Percentiles rank a stretch among this genome's conserved stretches.
These are phyloP conservation scores for Phrynocephalus versicolor DNA, from an alignment of 2,113 vertebrate genomes.

Conservation along the genomic window DNA sequence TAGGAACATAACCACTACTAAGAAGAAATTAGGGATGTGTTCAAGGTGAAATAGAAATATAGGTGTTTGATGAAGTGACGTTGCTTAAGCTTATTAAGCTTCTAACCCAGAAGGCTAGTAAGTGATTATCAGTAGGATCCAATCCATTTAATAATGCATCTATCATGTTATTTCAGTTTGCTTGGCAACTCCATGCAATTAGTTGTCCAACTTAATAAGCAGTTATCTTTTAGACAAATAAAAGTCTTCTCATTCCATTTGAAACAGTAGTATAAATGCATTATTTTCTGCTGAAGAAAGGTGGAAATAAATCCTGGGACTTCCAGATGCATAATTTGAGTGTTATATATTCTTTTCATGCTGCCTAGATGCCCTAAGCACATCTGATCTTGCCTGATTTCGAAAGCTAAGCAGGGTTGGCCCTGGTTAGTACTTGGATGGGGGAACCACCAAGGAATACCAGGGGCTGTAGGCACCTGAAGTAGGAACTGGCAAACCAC, in stretches of 20 bases:
- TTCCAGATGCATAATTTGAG: slow-evolving; percentile 10
- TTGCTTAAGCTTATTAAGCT: slow-evolving; percentile 55
- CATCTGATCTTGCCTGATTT: too few relatives aligned
- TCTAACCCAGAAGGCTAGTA: slow-evolving; percentile 55
- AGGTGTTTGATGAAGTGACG: slow-evolving; percentile 42
- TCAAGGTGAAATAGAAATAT: slow-evolving; percentile 67
- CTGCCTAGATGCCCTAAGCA: too few relatives aligned
- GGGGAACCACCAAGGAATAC: too few relatives aligned
- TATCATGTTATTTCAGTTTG: slow-evolving; percentile 65
- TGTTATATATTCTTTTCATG: slow-evolving; percentile 8
- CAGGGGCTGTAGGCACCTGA: too few relatives aligned
- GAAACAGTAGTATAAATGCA: neutral
- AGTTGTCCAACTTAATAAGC: slow-evolving; percentile 58
- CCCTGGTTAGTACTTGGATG: too few relatives aligned
- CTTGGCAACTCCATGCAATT: slow-evolving; percentile 53
- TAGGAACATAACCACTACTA: slow-evolving; percentile 60
- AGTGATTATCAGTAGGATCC: slow-evolving; percentile 61
- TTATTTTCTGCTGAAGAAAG: slow-evolving; percentile 8
- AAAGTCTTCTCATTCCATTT: slow-evolving; percentile 45
- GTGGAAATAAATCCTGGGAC: neutral
- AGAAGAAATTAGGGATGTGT: slow-evolving; percentile 61
- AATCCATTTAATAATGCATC: slow-evolving; percentile 70
- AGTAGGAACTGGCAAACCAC: too few relatives aligned
- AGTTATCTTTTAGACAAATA: slow-evolving; percentile 52
- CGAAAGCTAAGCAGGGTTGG: too few relatives aligned